A percentile compares a stretch with the other conserved stretches of the same genome.
Evolutionary conservation across 1,140 invertebrate genomes (phyloP).

Genomic region (Tetraneura akinire): DNA sequence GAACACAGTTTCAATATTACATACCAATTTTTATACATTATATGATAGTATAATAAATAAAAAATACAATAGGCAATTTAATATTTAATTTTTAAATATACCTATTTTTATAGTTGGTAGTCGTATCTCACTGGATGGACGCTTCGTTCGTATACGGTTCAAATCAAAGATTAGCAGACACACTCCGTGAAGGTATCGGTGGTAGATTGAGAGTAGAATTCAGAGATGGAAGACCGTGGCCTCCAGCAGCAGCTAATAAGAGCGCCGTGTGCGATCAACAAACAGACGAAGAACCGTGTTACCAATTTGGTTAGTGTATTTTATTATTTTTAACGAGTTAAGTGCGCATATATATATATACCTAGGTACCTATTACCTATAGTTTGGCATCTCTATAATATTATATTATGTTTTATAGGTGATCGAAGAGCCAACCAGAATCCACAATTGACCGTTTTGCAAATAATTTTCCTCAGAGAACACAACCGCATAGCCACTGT

Average conservation of each 20-base stretch:
- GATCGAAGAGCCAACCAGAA: slow-evolving; percentile 70
- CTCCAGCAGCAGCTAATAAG: slow-evolving; percentile 69
- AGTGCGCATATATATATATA: no score
- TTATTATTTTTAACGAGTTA: no score
- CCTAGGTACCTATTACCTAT: no score
- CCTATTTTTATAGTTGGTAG: slow-evolving; percentile 65
- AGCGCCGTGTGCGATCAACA: slow-evolving; percentile 66
- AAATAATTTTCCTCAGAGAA: slow-evolving; percentile 68
- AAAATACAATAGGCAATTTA: neutral
- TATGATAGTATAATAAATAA: no score
- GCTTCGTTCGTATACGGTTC: slow-evolving; percentile 84
- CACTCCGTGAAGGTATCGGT: slow-evolving; percentile 67
- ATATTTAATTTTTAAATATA: neutral
- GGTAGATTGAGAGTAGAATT: slow-evolving; percentile 60
- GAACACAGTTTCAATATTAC: no score
- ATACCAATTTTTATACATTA: no score
- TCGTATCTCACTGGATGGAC: slow-evolving; percentile 83
- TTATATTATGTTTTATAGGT: slow-evolving; percentile 59
- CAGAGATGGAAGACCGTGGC: slow-evolving; percentile 69
- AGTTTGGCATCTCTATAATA: no score
- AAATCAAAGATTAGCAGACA: slow-evolving; percentile 65
- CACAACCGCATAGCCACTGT: slow-evolving; percentile 69
- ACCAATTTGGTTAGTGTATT: slow-evolving; percentile 55
- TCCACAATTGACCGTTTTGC: slow-evolving; percentile 63
- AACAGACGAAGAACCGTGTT: slow-evolving; percentile 55